Evolutionary conservation across 2,113 vertebrate genomes (phyloP), one percentile per base, ranked within the genome.

Genomic region (Poeciliopsis retropinna): DNA sequence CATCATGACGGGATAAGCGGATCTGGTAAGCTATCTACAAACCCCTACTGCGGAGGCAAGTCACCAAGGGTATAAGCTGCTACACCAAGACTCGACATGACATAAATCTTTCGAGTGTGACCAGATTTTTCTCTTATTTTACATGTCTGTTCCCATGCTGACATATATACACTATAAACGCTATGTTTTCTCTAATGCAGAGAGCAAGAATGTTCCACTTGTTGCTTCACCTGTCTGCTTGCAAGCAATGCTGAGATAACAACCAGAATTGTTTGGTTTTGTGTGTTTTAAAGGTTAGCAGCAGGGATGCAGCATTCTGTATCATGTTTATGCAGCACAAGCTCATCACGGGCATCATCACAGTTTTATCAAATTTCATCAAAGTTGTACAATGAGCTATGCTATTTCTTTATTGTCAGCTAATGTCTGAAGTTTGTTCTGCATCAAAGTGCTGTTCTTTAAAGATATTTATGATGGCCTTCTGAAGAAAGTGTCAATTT

Each of bases 41-140:
- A 19, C 14, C 68, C 68, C 75, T 78, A 15, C 2, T 66, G 75
- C 60, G 73, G 72, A 75, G 66, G 69, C 73, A 65, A 86, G 84
- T 89, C 87, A 80, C 65, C 6, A 51, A 51, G 74, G 83, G 70
- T 72, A 75, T 78, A 85, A 84, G 81, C 85, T 85, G 83, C 74
- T 44, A 44, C 51, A 57, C 7, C 51, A 9, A 57, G 25, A 57
- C 7, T 57, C 25, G 22, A n/a, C 5, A 11, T n/a, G 19, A n/a
- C 19, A 57, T 8, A 2, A 57, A 57, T 47, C 51, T 10, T 19
- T n/a, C 25, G 1, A 25, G 25, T 57, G 51, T n/a, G 10, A n/a
- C 5, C 19, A n/a, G 51, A n/a, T 57, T 25, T n/a, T 57, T 2
- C 22, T 57, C 47, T 47, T 19, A 17, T 47, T 17, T 47, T 47